phyloP scores from a whole-genome alignment of 2,888 invertebrate genomes.

The Zaprionus lineosus region DNA sequence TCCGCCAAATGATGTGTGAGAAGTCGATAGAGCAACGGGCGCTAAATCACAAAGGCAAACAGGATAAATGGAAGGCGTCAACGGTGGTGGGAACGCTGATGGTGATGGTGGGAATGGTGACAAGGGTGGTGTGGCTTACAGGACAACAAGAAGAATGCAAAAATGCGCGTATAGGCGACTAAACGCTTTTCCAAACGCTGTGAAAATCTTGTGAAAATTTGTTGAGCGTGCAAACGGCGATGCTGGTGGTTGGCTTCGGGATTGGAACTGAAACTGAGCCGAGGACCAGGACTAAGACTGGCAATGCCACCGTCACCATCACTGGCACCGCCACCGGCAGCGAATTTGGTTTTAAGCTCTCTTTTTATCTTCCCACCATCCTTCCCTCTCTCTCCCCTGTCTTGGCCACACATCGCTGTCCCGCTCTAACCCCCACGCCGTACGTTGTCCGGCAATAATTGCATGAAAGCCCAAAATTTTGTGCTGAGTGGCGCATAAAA shows the following conservation, averaged over 20 bases:
- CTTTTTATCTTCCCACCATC: too few species aligned
- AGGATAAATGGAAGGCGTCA: slow-evolving; percentile 40
- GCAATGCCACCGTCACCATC: too few species aligned
- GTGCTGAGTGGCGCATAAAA: slow-evolving; percentile 67
- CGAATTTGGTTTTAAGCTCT: neutral
- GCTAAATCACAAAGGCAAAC: slow-evolving; percentile 74
- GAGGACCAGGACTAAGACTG: slow-evolving; percentile 1
- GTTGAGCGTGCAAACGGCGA: slow-evolving; percentile 71
- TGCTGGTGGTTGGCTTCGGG: slow-evolving; percentile 30
- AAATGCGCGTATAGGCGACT: slow-evolving; percentile 27
- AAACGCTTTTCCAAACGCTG: slow-evolving; percentile 36
- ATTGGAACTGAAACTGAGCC: slow-evolving; percentile 8
- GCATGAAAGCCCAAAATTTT: slow-evolving; percentile 68
- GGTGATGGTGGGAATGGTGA: slow-evolving; percentile 10
- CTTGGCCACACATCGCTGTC: too few species aligned
- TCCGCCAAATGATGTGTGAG: slow-evolving; percentile 72
- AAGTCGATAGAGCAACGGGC: slow-evolving; percentile 70
- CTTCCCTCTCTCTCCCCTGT: neutral
- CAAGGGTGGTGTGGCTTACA: slow-evolving; percentile 54
- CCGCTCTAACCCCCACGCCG: too few species aligned
- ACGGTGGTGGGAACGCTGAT: neutral
- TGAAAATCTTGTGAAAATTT: slow-evolving; percentile 75
- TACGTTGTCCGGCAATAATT: slow-evolving; percentile 64
- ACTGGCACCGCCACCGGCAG: too few species aligned
- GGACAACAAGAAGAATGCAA: slow-evolving; percentile 42